Evolutionary conservation across 2,797 vertebrate species (phyloP), one percentile per base, ranked within the genome.

Genomic region (Enteromius anoplus): DNA sequence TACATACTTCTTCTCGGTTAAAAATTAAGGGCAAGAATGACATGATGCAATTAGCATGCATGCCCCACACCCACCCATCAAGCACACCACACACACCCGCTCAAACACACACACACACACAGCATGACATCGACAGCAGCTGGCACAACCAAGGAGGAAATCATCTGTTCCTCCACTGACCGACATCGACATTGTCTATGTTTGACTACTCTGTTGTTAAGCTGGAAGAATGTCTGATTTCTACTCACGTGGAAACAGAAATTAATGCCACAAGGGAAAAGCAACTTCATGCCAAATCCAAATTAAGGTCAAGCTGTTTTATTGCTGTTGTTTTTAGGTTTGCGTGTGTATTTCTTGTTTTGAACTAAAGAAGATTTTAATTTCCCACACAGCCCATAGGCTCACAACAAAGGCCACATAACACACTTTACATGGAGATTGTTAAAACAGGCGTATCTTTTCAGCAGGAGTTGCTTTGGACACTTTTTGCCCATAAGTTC

Each of bases 121-220:
- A 82, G 64, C 64, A 76, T 77, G 75, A 75, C 73, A 60, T 69
- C 23, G 40, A 42, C 37, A 77, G 51, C 73, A 83, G 81, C 81
- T 83, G 81, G 73, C 81, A 83, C 64, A 34, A 60, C 62, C 81
- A 47, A 26, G 17, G 47, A 83, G 37, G 73, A 76, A 77, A 69
- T 83, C 81, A 77, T 83, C 64, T 77, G 64, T 77, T 83, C 51
- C 64, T 29, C 12, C 21, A 68, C 64, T 83, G 73, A 83, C 37
- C 73, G 8, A 47, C 73, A 83, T 76, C 49, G 81, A 83, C 81
- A 83, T 77, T 70, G 73, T 69, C 73, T 76, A 45, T 77, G 64
- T 83, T 55, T 76, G 81, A 77, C 73, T 82, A 29, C 60, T 66
- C 72, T 69, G 73, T 77, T 82, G 47, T 82, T 76, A 55, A 76